phyloP scores from a whole-genome alignment of 2,888 invertebrate genomes.

The Vesta saturnalis region DNA sequence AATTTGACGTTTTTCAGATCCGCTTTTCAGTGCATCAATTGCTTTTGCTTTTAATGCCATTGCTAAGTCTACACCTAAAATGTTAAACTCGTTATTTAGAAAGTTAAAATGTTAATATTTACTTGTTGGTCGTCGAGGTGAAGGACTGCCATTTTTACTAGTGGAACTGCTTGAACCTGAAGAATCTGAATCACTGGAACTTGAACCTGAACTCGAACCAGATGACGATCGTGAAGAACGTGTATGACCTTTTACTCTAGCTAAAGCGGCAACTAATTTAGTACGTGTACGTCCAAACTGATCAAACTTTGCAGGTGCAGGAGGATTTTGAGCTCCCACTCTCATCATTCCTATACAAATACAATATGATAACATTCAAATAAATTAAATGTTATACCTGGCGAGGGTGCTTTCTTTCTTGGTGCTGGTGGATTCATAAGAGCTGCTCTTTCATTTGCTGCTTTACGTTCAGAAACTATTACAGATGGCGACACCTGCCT shows the following conservation, averaged over 20 bases:
- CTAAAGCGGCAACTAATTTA: conserved; percentile 60
- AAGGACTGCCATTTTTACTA: conserved; percentile 63
- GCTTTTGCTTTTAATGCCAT: conserved; percentile 63
- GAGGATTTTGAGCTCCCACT: conserved; percentile 69
- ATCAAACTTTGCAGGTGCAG: conserved; percentile 63
- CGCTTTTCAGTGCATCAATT: conserved; percentile 69
- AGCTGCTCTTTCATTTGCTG: conserved; percentile 73
- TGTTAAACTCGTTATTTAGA: not conserved
- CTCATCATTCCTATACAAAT: conserved; percentile 61
- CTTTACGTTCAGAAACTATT: conserved; percentile 71
- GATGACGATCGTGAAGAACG: conserved; percentile 64
- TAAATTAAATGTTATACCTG: conserved; percentile 57
- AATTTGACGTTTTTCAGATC: conserved; percentile 71
- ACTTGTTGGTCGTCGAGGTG: conserved; percentile 57
- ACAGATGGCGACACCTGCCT: conserved; percentile 69
- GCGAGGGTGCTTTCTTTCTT: conserved; percentile 63
- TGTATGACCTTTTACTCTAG: conserved; percentile 57
- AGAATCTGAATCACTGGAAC: conserved; percentile 68
- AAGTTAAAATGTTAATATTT: not conserved
- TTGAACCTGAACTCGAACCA: conserved; percentile 65
- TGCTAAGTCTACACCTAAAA: conserved; percentile 53
- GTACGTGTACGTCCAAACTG: conserved; percentile 57
- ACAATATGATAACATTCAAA: not conserved
- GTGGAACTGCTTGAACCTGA: conserved; percentile 66
- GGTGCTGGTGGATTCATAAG: conserved; percentile 82